phyloP scores from a whole-genome alignment of 37 sponge, comb jelly and placozoan species.

The Petrosia ficiformis region DNA sequence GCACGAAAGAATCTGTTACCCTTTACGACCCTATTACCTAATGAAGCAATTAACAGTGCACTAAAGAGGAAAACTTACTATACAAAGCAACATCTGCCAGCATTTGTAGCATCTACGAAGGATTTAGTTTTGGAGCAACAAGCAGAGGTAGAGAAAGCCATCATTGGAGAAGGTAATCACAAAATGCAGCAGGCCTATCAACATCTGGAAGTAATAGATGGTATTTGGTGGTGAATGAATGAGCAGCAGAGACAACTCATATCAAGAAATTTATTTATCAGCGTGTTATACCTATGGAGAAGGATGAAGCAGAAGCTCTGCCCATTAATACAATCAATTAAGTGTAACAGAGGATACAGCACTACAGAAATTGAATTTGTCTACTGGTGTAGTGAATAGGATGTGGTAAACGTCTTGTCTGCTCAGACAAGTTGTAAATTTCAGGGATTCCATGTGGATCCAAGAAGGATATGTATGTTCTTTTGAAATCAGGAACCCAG shows the following conservation, averaged over 20 bases:
- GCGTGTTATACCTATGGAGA: no score
- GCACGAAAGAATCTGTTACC: conserved; percentile 4
- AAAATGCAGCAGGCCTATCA: background rate
- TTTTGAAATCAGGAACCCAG: background rate
- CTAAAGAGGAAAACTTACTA: conserved; percentile 19
- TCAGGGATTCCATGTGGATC: conserved; percentile 2
- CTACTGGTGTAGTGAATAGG: no score
- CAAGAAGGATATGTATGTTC: background rate
- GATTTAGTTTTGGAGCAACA: conserved; percentile 7
- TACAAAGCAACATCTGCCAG: conserved; percentile 19
- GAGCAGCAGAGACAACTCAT: background rate
- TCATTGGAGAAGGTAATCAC: conserved; percentile 9
- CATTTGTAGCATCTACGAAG: background rate
- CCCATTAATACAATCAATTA: no score
- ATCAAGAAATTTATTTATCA: no score
- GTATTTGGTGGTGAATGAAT: background rate
- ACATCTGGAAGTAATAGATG: background rate
- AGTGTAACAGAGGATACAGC: no score
- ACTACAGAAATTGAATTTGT: no score
- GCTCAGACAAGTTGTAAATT: background rate
- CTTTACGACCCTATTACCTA: conserved; percentile 6
- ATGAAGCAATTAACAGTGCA: conserved; percentile 28
- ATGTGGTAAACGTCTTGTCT: no score
- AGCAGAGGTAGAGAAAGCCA: conserved; percentile 11
- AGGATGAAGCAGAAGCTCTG: no score